phyloP scores from a whole-genome alignment of 2,113 vertebrate species.

The Nicator chloris region DNA sequence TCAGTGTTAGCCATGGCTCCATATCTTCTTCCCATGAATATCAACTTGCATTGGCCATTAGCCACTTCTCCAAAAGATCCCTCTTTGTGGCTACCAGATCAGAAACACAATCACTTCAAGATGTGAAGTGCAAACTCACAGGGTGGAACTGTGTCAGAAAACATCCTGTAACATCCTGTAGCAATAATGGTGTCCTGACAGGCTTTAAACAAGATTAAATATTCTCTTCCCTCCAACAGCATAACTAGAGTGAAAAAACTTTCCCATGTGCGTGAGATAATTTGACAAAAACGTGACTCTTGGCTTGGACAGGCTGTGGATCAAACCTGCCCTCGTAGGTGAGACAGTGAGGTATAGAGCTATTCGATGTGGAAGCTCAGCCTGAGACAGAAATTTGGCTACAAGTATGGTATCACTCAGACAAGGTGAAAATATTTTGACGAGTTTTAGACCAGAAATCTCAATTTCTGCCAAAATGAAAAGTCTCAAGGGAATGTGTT shows the following conservation, averaged over 20 bases:
- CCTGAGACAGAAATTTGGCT: neutral
- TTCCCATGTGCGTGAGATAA: neutral
- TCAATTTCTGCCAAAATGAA: neutral
- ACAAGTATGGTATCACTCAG: neutral
- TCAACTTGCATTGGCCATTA: neutral
- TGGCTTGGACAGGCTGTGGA: neutral
- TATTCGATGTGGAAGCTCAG: neutral
- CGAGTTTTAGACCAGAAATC: neutral
- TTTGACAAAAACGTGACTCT: neutral
- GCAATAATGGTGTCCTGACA: neutral
- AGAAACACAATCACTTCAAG: neutral
- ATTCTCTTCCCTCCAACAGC: neutral
- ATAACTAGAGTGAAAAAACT: neutral
- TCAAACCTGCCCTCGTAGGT: neutral
- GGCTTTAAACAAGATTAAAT: neutral
- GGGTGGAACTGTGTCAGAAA: neutral
- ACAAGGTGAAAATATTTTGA: constrained; percentile 5
- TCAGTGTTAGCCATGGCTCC: fast-evolving
- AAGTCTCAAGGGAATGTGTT: neutral
- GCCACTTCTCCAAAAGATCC: neutral
- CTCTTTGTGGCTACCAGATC: neutral
- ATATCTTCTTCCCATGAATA: neutral
- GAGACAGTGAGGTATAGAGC: neutral
- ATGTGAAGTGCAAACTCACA: neutral
- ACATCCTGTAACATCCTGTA: neutral